A percentile compares a stretch with the other conserved stretches of the same genome.
Evolutionary conservation across 2,113 vertebrate species (phyloP).

Genomic region (Macquaria ambigua): DNA sequence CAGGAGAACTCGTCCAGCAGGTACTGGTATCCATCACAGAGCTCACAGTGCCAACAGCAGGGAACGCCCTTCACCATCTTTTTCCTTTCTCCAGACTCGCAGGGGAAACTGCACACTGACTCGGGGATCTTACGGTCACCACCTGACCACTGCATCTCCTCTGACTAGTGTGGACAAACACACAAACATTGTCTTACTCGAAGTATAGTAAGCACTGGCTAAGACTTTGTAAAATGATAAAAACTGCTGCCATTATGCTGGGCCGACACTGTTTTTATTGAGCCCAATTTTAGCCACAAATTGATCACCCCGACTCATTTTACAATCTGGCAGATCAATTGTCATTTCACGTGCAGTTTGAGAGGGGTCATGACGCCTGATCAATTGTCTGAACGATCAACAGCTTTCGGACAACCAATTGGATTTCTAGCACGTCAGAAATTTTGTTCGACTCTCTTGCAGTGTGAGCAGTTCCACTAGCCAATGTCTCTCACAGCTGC

Average conservation of each 20-base stretch:
- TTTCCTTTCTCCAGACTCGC: conserved; percentile 85
- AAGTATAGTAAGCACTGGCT: neutral
- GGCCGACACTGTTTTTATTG: neutral
- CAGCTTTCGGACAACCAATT: neutral
- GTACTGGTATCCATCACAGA: conserved; percentile 88
- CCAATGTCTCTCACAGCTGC: too few species aligned
- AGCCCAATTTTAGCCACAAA: neutral
- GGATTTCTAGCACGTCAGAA: neutral
- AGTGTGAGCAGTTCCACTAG: too few species aligned
- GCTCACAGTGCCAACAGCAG: conserved; percentile 90
- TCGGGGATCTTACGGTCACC: conserved; percentile 82
- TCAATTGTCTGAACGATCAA: neutral
- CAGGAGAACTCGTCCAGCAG: conserved; percentile 87
- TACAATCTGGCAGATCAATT: neutral
- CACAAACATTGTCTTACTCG: neutral
- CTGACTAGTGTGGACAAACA: conserved; percentile 77
- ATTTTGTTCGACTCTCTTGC: too few species aligned
- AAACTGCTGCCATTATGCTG: neutral
- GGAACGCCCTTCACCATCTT: conserved; percentile 90
- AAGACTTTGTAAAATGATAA: neutral
- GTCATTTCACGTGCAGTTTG: neutral
- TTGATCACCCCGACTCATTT: neutral
- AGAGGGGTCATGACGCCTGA: neutral
- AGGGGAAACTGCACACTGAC: conserved; percentile 91
- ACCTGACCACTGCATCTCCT: conserved; percentile 90